These are phyloP conservation scores for Anguilla japonica DNA, from an alignment of 2,113 vertebrate species.

Conservation along the genomic window DNA sequence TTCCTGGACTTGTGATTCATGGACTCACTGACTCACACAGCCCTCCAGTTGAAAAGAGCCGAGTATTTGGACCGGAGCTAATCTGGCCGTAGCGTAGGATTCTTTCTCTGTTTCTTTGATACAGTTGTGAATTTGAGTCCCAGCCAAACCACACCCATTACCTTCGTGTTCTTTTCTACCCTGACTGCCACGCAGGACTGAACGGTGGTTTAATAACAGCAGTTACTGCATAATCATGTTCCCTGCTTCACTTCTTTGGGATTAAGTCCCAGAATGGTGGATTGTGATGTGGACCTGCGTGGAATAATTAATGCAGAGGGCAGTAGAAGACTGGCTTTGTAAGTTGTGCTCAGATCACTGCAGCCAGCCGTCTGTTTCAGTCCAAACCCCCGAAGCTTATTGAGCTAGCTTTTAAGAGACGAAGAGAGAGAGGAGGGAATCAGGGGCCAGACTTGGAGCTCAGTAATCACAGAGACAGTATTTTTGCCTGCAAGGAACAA, in stretches of 20 bases:
- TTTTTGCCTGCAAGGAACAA: slow-evolving; percentile 1
- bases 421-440: not conserved
- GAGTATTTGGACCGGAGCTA: not conserved
- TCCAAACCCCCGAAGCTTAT: not conserved
- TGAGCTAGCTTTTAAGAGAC: not conserved
- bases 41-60: not conserved
- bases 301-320: not conserved
- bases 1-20: not conserved
- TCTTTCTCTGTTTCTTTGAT: not conserved
- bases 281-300: not conserved
- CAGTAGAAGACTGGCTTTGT: not conserved
- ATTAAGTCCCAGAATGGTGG: not conserved
- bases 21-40: not conserved
- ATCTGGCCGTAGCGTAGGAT: not conserved
- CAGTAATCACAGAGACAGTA: not conserved
- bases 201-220: not conserved
- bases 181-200: no score
- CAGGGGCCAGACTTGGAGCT: not conserved
- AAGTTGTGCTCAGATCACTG: not conserved
- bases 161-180: not conserved
- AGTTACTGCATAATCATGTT: not conserved
- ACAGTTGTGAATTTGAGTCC: not conserved
- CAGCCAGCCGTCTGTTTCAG: not conserved
- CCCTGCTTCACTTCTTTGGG: not conserved
- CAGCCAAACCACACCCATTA: not conserved